A percentile compares a stretch with the other conserved stretches of the same genome.
These are phyloP conservation scores for Manacus vitellinus DNA, from an alignment of 2,113 vertebrate genomes.

Conservation along the genomic window DNA sequence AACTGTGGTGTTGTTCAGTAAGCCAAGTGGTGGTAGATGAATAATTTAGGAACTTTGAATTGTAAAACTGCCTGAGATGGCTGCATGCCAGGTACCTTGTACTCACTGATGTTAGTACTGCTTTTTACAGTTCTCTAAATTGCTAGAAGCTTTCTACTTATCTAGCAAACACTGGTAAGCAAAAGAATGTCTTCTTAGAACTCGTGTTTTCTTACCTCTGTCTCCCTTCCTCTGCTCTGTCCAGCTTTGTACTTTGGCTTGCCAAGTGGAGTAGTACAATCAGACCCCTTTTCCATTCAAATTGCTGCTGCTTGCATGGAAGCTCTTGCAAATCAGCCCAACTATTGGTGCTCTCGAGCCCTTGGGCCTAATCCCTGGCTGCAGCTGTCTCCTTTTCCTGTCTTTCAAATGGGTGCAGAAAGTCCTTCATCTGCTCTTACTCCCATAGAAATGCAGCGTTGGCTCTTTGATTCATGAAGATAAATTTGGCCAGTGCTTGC, in stretches of 20 bases:
- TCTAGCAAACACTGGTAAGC: background rate
- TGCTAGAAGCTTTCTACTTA: background rate
- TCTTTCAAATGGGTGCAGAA: background rate
- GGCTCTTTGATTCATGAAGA: background rate
- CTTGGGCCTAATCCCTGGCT: background rate
- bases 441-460: background rate
- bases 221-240: background rate
- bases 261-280: background rate
- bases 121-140: background rate
- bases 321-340: background rate
- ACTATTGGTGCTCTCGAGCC: background rate
- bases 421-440: background rate
- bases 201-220: background rate
- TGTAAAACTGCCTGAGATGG: background rate
- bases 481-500: background rate
- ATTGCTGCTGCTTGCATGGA: background rate
- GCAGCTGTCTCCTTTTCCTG: background rate
- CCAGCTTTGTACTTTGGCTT: background rate
- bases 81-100: background rate
- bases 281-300: background rate
- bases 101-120: background rate
- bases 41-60: slow-evolving; percentile 26
- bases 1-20: background rate
- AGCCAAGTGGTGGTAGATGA: background rate
- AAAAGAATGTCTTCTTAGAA: background rate